A percentile compares a stretch with the other conserved stretches of the same genome.
Conservation (phyloP, 2,797 vertebrate genomes). For the Enteromius afrohamiltoni region DNA sequence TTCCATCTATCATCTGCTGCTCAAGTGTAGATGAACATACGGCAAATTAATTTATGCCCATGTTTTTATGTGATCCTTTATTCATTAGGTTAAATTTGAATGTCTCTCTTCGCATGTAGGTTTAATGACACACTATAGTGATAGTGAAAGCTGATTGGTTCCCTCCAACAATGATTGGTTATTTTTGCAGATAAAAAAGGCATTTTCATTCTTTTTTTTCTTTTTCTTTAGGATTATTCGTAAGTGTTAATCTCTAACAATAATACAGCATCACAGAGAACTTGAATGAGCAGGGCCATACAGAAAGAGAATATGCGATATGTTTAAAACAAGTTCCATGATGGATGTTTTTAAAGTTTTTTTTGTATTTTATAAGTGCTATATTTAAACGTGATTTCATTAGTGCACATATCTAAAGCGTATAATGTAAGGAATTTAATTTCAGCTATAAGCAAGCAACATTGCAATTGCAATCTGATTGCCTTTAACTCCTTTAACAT, state of each 20-base stretch:
- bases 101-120: background rate
- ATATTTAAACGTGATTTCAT: background rate
- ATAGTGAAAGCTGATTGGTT: constrained; percentile 11
- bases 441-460: background rate
- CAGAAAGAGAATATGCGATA: background rate
- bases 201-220: background rate
- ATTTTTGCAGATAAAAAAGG: background rate
- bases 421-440: background rate
- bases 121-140: background rate
- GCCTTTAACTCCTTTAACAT: background rate
- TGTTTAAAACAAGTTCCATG: background rate
- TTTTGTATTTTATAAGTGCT: background rate
- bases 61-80: background rate
- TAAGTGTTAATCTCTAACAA: background rate
- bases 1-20: background rate
- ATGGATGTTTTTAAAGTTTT: background rate
- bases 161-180: background rate
- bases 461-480: background rate
- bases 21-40: background rate
- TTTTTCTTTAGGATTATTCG: background rate
- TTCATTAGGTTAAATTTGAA: background rate
- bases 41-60: background rate
- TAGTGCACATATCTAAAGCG: background rate
- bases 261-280: background rate
- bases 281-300: background rate